Evolutionary conservation across 2,797 vertebrate species (phyloP).

Genomic region (Sebastolobus alascanus): DNA sequence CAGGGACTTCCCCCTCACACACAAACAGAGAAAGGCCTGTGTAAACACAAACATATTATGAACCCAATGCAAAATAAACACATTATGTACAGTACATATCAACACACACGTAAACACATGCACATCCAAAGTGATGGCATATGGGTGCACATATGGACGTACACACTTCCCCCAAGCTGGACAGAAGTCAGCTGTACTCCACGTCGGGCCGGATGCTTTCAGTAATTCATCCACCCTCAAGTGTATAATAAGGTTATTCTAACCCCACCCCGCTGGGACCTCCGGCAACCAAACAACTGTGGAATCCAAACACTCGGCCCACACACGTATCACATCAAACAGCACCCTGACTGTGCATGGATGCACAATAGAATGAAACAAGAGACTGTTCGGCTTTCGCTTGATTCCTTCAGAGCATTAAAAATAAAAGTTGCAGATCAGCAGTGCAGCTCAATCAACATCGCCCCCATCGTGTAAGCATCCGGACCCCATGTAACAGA

Average conservation of each 20-base stretch:
- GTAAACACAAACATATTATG: slow-evolving; percentile 21
- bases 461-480: not conserved
- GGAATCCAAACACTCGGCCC: slow-evolving; percentile 62
- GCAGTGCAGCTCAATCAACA: not conserved
- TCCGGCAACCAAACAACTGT: slow-evolving; percentile 61
- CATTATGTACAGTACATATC: not conserved
- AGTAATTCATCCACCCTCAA: slow-evolving; percentile 61
- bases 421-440: slow-evolving; percentile 15
- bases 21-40: slow-evolving; percentile 31
- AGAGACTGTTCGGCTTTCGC: slow-evolving; percentile 14
- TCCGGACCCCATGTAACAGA: not conserved
- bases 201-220: slow-evolving; percentile 44
- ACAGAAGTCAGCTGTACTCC: slow-evolving; percentile 43
- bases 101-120: slow-evolving; percentile 9
- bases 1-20: slow-evolving; percentile 15
- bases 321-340: slow-evolving; percentile 62
- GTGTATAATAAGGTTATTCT: slow-evolving; percentile 74
- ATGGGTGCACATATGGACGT: not conserved
- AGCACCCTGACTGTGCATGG: slow-evolving; percentile 26
- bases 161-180: slow-evolving; percentile 4
- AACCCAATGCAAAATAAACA: slow-evolving; percentile 12
- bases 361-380: slow-evolving; percentile 39
- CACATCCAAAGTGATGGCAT: not conserved
- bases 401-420: not conserved
- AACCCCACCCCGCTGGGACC: slow-evolving; percentile 64